phyloP scores from a whole-genome alignment of 92 coral and sea anemone genomes.

The Diadumene lineata region DNA sequence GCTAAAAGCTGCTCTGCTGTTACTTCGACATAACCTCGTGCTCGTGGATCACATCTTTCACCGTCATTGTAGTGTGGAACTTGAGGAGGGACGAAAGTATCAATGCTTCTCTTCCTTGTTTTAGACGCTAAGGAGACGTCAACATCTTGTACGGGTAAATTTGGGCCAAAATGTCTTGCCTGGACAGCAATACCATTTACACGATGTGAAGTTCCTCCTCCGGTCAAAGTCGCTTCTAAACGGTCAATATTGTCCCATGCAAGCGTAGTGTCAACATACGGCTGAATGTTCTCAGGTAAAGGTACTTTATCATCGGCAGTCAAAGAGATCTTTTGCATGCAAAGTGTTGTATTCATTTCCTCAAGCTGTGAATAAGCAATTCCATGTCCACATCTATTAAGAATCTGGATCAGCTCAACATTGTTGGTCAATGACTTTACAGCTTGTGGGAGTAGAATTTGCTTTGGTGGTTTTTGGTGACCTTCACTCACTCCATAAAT shows the following conservation, averaged over 20 bases:
- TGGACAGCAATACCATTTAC: constrained; percentile 55
- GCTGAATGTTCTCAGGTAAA: constrained; percentile 45
- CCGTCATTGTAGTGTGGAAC: constrained; percentile 50
- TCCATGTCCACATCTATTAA: constrained; percentile 63
- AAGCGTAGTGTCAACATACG: constrained; percentile 33
- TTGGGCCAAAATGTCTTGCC: constrained; percentile 39
- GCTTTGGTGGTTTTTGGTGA: constrained; percentile 62
- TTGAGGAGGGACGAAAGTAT: constrained; percentile 3
- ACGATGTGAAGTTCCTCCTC: constrained; percentile 47
- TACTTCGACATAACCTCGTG: constrained; percentile 41
- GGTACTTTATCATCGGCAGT: constrained; percentile 24
- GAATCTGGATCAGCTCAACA: constrained; percentile 43
- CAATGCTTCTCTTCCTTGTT: constrained; percentile 49
- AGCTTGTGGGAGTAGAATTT: constrained; percentile 57
- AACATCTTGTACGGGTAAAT: background rate
- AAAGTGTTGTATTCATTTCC: constrained; percentile 57
- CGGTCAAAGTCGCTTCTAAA: constrained; percentile 52
- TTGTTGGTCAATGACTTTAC: constrained; percentile 54
- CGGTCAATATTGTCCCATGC: constrained; percentile 61
- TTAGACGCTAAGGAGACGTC: constrained; percentile 26
- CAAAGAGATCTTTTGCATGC: constrained; percentile 45
- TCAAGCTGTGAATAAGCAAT: constrained; percentile 57
- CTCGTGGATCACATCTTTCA: constrained; percentile 43
- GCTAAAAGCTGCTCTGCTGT: constrained; percentile 13
- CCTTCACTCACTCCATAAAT: constrained; percentile 59